These are phyloP conservation scores for Galemys pyrenaicus DNA, from an alignment of 2,113 vertebrate species.

Conservation along the genomic window DNA sequence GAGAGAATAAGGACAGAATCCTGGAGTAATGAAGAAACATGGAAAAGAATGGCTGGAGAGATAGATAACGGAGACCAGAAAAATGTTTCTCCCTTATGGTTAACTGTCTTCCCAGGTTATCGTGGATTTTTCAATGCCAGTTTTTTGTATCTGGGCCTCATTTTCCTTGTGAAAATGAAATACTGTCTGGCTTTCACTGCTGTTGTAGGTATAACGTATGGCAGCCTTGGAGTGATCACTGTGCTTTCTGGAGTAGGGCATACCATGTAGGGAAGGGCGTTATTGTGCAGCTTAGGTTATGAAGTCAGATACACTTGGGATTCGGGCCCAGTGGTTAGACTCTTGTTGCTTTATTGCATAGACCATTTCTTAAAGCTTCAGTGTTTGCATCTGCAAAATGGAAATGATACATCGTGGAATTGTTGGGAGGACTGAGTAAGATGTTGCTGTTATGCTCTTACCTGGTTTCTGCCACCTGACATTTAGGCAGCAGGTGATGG, in stretches of 20 bases:
- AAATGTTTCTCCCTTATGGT: not conserved
- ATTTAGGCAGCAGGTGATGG: not conserved
- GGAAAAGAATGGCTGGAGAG: not conserved
- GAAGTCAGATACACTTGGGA: not conserved
- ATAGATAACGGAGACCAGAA: not conserved
- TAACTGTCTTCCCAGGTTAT: not conserved
- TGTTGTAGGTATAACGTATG: not conserved
- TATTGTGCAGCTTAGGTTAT: not conserved
- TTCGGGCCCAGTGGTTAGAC: not conserved
- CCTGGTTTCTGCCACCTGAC: not conserved
- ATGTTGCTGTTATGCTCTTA: not conserved
- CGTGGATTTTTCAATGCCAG: not conserved
- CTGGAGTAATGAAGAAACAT: not conserved
- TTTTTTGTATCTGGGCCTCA: not conserved
- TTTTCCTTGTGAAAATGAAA: not conserved
- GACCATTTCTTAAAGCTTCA: not conserved
- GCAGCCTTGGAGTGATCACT: not conserved
- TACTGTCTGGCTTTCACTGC: not conserved
- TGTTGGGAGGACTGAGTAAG: not conserved
- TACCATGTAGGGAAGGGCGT: accelerated
- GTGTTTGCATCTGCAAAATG: not conserved
- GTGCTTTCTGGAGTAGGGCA: not conserved
- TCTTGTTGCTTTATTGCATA: too few relatives aligned
- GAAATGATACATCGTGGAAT: not conserved
- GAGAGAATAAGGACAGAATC: not conserved